Evolutionary conservation across 2,113 vertebrate species (phyloP), one percentile per base, ranked within the genome.

Genomic region (Pelobates fuscus): DNA sequence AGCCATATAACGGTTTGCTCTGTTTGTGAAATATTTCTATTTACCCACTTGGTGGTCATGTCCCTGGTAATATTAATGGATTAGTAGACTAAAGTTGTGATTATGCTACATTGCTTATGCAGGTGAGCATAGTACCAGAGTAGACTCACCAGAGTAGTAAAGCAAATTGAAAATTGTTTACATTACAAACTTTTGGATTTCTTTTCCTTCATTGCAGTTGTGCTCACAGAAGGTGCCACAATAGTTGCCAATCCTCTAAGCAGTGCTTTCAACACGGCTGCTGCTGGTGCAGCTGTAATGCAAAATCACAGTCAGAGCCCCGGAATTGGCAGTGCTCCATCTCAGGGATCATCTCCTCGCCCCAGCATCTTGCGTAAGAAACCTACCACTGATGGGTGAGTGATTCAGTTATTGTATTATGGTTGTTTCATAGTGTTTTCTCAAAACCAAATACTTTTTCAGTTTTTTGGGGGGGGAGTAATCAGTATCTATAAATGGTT

Each of bases 321-420:
- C 63, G 89, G 91, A 55, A 61, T 76, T 14, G 89, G 93, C 72
- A 95, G 86, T 0, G 86, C 89, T 3, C 93, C 95, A 8, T 91
- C 95, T 24, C 93, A 96, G 67, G 96, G 93, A 75, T 98, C 97
- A 1, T 99, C 97, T n/a, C 96, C 97, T 0, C 88, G 97, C 78
- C 97, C 97, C 0, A 99, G 97, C 83, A 99, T 99, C 82, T 94
- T 99, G 2, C 95, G 97, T 55, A 98, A 98, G 88, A 99, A 99
- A 41, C 95, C 97, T 2, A 79, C 95, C 74, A 93, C 89, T 0
- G 97, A 99, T 67, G 89, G 95, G 97, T 99, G 79, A 59, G 64
- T 65, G 58, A 24, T 60, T 27, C 1, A n/a, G n/a, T n/a, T 57
- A 15, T 3, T 37, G 2, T 8, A 24, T 8, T 2, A 0, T 15